Conservation (phyloP, 2,888 invertebrate species). For the Limnephilus auricula region DNA sequence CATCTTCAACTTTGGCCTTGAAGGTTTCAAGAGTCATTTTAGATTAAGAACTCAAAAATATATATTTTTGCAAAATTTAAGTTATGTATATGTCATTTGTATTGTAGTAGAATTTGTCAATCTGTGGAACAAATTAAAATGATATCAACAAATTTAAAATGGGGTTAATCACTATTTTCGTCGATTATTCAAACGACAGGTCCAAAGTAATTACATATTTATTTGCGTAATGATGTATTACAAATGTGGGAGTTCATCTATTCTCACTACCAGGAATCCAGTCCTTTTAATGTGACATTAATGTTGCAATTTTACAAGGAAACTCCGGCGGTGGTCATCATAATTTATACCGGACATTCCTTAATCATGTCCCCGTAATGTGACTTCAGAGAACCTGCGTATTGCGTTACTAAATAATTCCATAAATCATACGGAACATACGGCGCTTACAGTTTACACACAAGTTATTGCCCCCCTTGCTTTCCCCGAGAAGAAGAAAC, state of each 20-base stretch:
- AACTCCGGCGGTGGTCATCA: not conserved
- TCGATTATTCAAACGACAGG: too few species aligned
- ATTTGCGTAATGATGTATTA: not conserved
- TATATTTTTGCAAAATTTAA: too few species aligned
- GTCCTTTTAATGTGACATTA: not conserved
- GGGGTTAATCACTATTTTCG: too few species aligned
- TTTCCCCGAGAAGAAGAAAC: not conserved
- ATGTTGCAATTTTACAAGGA: slow-evolving; percentile 5
- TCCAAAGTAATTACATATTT: not conserved
- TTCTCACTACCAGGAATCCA: not conserved
- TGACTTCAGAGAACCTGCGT: not conserved
- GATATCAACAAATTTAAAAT: too few species aligned
- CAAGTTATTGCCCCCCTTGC: not conserved
- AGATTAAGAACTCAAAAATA: too few species aligned
- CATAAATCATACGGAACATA: not conserved
- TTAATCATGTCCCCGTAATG: not conserved
- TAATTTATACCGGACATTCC: slow-evolving; percentile 18
- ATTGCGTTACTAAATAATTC: not conserved
- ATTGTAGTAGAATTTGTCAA: too few species aligned
- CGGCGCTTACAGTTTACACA: not conserved
- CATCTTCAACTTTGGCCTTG: too few species aligned
- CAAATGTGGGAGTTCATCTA: not conserved
- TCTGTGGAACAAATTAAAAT: too few species aligned
- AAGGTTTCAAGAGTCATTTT: too few species aligned
- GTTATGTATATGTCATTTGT: too few species aligned